phyloP scores from a whole-genome alignment of 2,113 vertebrate species.

The Lonchura striata region DNA sequence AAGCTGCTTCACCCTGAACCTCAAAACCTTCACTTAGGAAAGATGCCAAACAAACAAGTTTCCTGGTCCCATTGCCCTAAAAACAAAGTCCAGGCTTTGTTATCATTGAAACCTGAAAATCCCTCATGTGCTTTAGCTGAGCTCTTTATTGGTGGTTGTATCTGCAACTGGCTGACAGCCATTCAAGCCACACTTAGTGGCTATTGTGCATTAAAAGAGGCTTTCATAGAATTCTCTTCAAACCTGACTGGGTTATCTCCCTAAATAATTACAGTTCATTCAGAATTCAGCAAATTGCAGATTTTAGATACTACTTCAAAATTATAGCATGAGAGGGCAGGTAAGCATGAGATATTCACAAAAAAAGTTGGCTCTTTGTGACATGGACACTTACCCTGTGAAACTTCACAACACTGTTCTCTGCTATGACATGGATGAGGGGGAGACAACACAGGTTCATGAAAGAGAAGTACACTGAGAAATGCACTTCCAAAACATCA shows the following conservation, averaged over 20 bases:
- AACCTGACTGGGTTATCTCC: background rate
- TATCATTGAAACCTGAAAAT: background rate
- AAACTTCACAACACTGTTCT: background rate
- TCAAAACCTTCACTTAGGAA: background rate
- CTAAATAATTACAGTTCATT: background rate
- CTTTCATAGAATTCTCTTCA: background rate
- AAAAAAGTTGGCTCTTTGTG: background rate
- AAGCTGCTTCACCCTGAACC: background rate
- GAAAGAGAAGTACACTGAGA: background rate
- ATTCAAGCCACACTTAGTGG: background rate
- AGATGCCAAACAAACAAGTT: background rate
- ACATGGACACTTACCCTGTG: background rate
- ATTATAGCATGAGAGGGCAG: background rate
- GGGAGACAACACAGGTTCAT: background rate
- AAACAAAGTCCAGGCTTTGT: background rate
- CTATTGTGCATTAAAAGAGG: background rate
- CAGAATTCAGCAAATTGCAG: background rate
- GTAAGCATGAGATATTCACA: background rate
- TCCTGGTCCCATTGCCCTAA: background rate
- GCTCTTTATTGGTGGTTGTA: background rate
- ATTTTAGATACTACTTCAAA: background rate
- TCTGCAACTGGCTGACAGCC: background rate
- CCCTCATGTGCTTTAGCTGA: background rate
- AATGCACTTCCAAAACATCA: background rate
- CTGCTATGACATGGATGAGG: background rate